Conservation (phyloP, 2,797 vertebrate species). For the Phoeniculus purpureus region DNA sequence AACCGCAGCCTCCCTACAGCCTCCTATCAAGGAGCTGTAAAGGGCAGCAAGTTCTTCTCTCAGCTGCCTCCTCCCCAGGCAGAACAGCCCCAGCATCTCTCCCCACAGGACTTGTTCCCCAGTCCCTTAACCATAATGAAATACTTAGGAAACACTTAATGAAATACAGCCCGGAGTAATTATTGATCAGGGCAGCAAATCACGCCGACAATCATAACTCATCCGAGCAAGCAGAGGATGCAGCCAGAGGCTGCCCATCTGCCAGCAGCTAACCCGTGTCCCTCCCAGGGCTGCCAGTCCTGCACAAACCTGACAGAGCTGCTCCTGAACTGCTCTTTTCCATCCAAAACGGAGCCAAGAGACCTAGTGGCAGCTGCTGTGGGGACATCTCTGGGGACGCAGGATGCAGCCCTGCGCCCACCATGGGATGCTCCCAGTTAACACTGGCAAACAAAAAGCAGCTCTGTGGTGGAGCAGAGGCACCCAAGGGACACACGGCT, state of each 20-base stretch:
- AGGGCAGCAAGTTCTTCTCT: too few relatives aligned
- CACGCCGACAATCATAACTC: constrained; percentile 16
- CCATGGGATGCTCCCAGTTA: not conserved
- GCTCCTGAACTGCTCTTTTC: not conserved
- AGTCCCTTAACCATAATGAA: too few relatives aligned
- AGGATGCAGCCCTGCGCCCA: not conserved
- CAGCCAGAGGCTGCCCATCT: not conserved
- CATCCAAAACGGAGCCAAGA: not conserved
- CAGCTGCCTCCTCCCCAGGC: too few relatives aligned
- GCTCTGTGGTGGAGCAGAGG: not conserved
- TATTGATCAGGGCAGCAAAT: constrained; percentile 6
- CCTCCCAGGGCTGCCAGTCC: not conserved
- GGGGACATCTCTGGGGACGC: not conserved
- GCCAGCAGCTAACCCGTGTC: not conserved
- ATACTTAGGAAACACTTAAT: too few relatives aligned
- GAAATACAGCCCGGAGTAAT: not conserved
- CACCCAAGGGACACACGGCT: accelerated
- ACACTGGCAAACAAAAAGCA: not conserved
- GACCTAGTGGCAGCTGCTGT: not conserved
- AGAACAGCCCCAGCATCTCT: too few relatives aligned
- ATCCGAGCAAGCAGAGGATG: not conserved
- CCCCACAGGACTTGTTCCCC: too few relatives aligned
- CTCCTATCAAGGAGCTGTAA: too few relatives aligned
- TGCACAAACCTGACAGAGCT: not conserved
- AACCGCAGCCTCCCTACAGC: too few relatives aligned